These are phyloP conservation scores for Eufriesea mexicana DNA, from an alignment of 1,140 invertebrate species.

Conservation along the genomic window DNA sequence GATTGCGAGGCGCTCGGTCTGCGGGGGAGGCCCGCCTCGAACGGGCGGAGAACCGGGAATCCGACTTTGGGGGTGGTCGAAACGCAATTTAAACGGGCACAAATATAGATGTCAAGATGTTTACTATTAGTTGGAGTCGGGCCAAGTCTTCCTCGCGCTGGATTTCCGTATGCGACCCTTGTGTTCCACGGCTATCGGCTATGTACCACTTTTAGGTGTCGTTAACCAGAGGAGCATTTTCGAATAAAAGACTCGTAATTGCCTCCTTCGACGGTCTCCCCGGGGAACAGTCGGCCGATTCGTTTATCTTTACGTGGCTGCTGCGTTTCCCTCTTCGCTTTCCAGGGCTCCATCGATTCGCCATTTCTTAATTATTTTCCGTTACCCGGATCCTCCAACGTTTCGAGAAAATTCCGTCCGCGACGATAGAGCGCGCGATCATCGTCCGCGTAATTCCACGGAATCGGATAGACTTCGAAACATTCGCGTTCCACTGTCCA, in stretches of 20 bases:
- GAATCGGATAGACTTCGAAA: neutral
- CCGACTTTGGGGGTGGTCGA: conserved; percentile 50
- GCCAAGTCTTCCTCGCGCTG: conserved; percentile 66
- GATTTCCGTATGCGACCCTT: conserved; percentile 72
- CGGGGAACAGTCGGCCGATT: neutral
- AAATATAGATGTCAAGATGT: conserved; percentile 80
- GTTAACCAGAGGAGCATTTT: conserved; percentile 31
- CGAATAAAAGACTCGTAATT: conserved; percentile 45
- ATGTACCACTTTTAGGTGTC: conserved; percentile 40
- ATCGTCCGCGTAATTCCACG: no score
- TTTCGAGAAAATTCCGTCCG: neutral
- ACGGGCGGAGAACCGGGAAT: neutral
- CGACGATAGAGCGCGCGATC: no score
- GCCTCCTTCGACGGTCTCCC: neutral
- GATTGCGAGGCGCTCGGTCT: conserved; percentile 43
- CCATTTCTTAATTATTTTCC: neutral
- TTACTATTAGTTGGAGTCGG: conserved; percentile 74
- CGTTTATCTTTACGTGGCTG: conserved; percentile 7
- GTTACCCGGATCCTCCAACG: neutral
- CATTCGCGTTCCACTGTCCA: no score
- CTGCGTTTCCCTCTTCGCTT: no score
- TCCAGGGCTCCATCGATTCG: neutral
- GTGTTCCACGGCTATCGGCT: conserved; percentile 16
- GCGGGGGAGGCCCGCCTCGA: neutral
- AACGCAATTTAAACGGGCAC: conserved; percentile 75